Conservation (phyloP, 2,113 vertebrate genomes). For the Lophura nycthemera region DNA sequence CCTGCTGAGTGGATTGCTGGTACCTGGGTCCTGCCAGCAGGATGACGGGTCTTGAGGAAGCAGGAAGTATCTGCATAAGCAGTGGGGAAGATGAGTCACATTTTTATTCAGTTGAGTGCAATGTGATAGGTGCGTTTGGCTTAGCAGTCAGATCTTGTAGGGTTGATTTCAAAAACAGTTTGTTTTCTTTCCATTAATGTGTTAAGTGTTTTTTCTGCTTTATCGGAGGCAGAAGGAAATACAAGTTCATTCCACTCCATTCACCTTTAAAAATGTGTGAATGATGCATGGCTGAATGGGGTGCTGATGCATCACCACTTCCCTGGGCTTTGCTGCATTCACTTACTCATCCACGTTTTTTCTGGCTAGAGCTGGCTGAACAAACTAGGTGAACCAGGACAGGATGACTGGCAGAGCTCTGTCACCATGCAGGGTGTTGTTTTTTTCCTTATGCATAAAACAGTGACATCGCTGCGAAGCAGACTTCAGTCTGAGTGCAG, state of each 20-base stretch:
- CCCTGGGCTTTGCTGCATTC: neutral
- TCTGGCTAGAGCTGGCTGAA: slow-evolving; percentile 14
- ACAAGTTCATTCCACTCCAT: neutral
- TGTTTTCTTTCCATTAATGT: neutral
- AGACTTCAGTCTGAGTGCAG: neutral
- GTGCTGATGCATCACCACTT: neutral
- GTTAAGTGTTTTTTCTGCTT: neutral
- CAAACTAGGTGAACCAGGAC: neutral
- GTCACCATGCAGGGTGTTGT: neutral
- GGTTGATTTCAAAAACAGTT: neutral
- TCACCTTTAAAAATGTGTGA: neutral
- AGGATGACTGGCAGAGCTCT: neutral
- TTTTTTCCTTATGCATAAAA: neutral
- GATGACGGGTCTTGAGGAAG: neutral
- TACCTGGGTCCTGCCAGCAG: neutral
- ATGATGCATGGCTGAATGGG: neutral
- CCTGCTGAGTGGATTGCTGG: neutral
- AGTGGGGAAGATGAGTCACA: neutral
- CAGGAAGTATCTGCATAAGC: neutral
- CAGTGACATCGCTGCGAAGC: neutral
- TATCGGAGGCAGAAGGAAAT: neutral
- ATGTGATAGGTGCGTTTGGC: neutral
- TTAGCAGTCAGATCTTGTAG: neutral
- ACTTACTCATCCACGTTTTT: neutral
- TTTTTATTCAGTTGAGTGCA: neutral